Conservation (phyloP, 2,888 invertebrate species). For the Peribatodes rhomboidaria region DNA sequence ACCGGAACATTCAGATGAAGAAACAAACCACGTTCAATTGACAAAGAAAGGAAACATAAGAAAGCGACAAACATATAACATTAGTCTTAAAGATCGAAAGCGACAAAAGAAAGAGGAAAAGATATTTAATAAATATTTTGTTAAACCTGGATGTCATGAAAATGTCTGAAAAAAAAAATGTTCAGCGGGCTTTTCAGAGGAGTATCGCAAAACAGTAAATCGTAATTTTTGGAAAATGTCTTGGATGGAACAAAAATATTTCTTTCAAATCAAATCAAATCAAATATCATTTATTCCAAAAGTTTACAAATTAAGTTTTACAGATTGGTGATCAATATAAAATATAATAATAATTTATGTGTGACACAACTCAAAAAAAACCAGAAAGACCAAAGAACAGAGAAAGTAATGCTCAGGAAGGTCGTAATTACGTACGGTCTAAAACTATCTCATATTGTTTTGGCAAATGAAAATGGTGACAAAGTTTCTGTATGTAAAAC, state of each 20-base stretch:
- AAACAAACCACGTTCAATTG: conserved; percentile 9
- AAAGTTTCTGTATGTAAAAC: conserved; percentile 4
- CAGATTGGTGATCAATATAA: too few relatives aligned
- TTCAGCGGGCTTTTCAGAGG: conserved; percentile 35
- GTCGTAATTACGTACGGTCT: not conserved
- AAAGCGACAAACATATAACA: conserved; percentile 32
- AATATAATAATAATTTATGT: too few relatives aligned
- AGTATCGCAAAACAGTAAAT: conserved; percentile 32
- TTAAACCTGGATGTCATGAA: conserved; percentile 41
- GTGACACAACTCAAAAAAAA: not conserved
- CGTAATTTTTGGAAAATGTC: conserved; percentile 31
- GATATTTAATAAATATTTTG: conserved; percentile 39
- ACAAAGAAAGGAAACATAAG: conserved; percentile 38
- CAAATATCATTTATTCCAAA: too few relatives aligned
- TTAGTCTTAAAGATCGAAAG: conserved; percentile 40
- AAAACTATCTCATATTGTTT: conserved; percentile 7
- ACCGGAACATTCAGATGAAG: conserved; percentile 12
- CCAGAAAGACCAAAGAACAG: conserved; percentile 6
- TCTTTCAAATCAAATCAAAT: too few relatives aligned
- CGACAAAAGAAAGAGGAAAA: conserved; percentile 33
- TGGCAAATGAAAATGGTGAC: conserved; percentile 3
- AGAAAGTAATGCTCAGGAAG: not conserved
- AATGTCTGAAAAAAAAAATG: conserved; percentile 42
- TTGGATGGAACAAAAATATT: conserved; percentile 40
- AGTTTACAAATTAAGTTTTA: too few relatives aligned